Evolutionary conservation across 2,888 invertebrate species (phyloP), one percentile per base, ranked within the genome.

Genomic region (Coenonympha arcania): DNA sequence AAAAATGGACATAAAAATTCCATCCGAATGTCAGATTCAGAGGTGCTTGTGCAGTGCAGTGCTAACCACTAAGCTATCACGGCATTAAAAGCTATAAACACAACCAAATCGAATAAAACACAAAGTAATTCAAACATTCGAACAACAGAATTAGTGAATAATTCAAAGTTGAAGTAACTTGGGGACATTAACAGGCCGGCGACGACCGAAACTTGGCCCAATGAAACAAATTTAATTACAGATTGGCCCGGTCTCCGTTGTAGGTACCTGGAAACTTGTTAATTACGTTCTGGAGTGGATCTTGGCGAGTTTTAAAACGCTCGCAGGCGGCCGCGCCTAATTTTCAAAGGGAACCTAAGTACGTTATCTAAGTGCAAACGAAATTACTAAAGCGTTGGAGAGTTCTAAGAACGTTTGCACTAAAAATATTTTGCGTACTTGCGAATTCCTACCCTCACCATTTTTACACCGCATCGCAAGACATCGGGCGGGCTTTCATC

Each of bases 211-310:
- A 58, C 50, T 58, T 51, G 42, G 37, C 47, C 50, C 48, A 62
- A 62, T 55, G 58, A 58, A 62, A 59, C 59, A 61, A 62, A 61
- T 62, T 59, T 58, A 62, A 61, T 62, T 61, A 62, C 54, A 55
- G 57, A 61, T 61, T 55, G 55, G 48, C 55, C 57, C 48, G 50
- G 31, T 28, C 28, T 3, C 50, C 48, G 51, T 51, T 47, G 45
- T 48, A 41, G 50, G 51, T 59, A 60, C 59, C 60, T 62, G 55
- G 52, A 58, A 57, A 58, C 55, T 59, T 53, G 49, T 54, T 63
- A 61, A 58, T 58, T 58, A 55, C 55, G 58, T 64, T 63, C 54
- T 46, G 57, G 52, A 57, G 52, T 43, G 46, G 51, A 54, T 62
- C 61, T 48, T n/a, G 19, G 44, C 48, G 59, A 62, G 61, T 65